Percentiles rank a stretch among this genome's conserved stretches.
Evolutionary conservation across 2,797 vertebrate genomes (phyloP).

Genomic region (Eulemur rubriventer): DNA sequence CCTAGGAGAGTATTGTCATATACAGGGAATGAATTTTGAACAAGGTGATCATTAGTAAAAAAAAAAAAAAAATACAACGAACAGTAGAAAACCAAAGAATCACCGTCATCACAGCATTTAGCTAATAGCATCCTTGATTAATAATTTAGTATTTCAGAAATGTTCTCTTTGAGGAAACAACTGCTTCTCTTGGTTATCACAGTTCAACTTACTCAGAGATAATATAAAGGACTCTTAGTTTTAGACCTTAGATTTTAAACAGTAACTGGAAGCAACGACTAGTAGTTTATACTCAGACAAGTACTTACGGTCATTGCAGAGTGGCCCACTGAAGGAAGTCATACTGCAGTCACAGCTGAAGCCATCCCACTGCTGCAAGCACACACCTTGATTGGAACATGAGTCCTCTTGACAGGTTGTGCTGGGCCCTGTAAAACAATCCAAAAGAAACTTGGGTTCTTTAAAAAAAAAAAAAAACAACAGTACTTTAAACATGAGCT

Average conservation of each 20-base stretch:
- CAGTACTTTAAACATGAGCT: slow-evolving; percentile 14
- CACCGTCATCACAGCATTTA: background rate
- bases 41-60: slow-evolving; percentile 33
- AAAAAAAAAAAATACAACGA: background rate
- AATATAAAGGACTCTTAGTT: background rate
- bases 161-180: background rate
- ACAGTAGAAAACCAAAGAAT: slow-evolving; percentile 29
- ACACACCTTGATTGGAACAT: slow-evolving; percentile 97
- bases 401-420: slow-evolving; percentile 99
- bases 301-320: slow-evolving; percentile 97
- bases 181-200: background rate
- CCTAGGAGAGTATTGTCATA: background rate
- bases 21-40: slow-evolving; percentile 39
- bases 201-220: background rate
- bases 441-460: slow-evolving; percentile 76
- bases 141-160: background rate
- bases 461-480: slow-evolving; percentile 21
- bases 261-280: fast-evolving
- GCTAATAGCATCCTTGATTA: background rate
- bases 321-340: slow-evolving; percentile 96
- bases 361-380: slow-evolving; percentile 98
- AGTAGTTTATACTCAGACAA: fast-evolving
- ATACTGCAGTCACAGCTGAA: slow-evolving; percentile 99
- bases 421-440: slow-evolving; percentile 92
- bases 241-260: background rate